Percentiles rank a stretch among this genome's conserved stretches.
phyloP scores from a whole-genome alignment of 2,113 vertebrate species.

The Telmatochromis brichardi region DNA sequence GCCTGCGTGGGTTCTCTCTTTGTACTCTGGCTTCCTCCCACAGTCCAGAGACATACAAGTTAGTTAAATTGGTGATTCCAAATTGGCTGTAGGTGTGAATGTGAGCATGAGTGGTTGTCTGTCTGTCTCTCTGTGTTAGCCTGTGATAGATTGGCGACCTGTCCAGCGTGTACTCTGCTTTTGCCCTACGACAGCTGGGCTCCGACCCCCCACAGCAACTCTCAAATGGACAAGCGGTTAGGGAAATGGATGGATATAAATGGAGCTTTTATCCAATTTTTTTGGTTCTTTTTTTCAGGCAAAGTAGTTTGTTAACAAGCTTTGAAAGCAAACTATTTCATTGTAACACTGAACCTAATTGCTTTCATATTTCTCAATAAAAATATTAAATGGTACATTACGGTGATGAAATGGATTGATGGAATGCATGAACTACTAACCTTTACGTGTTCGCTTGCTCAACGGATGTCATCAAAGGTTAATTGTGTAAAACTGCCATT shows the following conservation, averaged over 20 bases:
- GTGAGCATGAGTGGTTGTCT: not conserved
- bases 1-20: not conserved
- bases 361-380: not conserved
- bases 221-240: not conserved
- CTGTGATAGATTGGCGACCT: not conserved
- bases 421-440: conserved; percentile 52
- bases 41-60: not conserved
- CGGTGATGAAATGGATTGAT: conserved; percentile 38
- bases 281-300: not conserved
- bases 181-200: not conserved
- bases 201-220: not conserved
- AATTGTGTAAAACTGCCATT: conserved; percentile 63
- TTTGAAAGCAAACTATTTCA: not conserved
- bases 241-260: not conserved
- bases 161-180: not conserved
- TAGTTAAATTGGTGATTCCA: not conserved
- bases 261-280: not conserved
- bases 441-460: conserved; percentile 47
- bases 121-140: not conserved
- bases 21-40: not conserved
- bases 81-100: not conserved
- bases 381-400: conserved; percentile 33
- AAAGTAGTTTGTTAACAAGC: not conserved
- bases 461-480: conserved; percentile 58
- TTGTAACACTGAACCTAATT: not conserved